phyloP scores from a whole-genome alignment of 2,888 invertebrate genomes.

The Dioctria linearis region DNA sequence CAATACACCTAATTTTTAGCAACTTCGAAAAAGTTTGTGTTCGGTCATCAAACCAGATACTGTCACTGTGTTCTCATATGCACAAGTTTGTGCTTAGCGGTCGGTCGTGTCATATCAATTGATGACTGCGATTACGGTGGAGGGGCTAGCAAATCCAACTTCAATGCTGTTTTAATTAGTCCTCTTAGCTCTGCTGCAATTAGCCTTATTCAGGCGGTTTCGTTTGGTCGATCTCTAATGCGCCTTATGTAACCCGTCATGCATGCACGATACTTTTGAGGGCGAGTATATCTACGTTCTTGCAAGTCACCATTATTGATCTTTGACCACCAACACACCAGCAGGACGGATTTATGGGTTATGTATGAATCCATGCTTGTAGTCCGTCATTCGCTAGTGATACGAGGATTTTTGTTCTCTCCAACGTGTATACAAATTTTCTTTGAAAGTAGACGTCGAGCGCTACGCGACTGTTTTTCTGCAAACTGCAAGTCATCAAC shows the following conservation, averaged over 20 bases:
- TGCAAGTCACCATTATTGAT: slow-evolving; percentile 54
- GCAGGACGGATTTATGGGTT: not conserved
- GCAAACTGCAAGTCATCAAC: slow-evolving; percentile 52
- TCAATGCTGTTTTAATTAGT: slow-evolving; percentile 50
- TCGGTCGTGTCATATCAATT: not conserved
- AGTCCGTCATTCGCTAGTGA: slow-evolving; percentile 38
- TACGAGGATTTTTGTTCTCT: slow-evolving; percentile 29
- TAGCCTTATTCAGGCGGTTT: slow-evolving; percentile 51
- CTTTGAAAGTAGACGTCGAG: slow-evolving; percentile 23
- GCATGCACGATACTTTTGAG: slow-evolving; percentile 37
- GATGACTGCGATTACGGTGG: not conserved
- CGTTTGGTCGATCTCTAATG: slow-evolving; percentile 41
- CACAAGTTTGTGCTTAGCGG: not conserved
- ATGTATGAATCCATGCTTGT: not conserved
- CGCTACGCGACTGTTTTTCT: slow-evolving; percentile 49
- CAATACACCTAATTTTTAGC: not conserved
- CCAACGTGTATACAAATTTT: not conserved
- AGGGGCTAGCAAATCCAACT: slow-evolving; percentile 9
- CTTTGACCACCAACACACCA: slow-evolving; percentile 39
- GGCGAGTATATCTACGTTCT: slow-evolving; percentile 9
- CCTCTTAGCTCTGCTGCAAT: slow-evolving; percentile 36
- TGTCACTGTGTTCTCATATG: not conserved
- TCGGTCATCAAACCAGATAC: slow-evolving; percentile 3
- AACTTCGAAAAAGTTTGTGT: not conserved
- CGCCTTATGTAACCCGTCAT: slow-evolving; percentile 51